phyloP scores from a whole-genome alignment of 2,888 invertebrate genomes.

The Stenolophus ochropezus region DNA sequence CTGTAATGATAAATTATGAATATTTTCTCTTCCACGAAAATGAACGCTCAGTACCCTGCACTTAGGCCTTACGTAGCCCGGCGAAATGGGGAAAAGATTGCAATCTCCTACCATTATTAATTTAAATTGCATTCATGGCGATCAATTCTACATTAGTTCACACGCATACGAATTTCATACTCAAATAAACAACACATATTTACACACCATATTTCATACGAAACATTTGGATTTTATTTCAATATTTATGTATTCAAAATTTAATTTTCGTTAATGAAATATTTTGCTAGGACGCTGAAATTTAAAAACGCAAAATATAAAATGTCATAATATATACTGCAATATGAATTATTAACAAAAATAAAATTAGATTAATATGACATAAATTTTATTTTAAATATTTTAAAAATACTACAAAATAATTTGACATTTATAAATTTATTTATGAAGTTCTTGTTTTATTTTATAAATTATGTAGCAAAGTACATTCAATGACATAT shows the following conservation, averaged over 20 bases:
- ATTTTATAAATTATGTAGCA: too few relatives aligned
- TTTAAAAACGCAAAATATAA: not conserved
- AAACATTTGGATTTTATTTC: not conserved
- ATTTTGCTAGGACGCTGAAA: not conserved
- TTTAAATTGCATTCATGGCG: constrained; percentile 49
- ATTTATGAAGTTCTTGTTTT: too few relatives aligned
- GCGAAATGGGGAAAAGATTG: constrained; percentile 51
- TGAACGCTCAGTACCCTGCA: constrained; percentile 30
- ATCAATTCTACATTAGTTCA: constrained; percentile 54
- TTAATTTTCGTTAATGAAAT: not conserved
- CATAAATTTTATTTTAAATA: not conserved
- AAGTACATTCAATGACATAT: too few relatives aligned
- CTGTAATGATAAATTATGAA: constrained; percentile 53
- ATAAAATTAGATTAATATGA: not conserved
- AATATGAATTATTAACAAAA: not conserved
- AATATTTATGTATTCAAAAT: not conserved
- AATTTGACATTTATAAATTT: too few relatives aligned
- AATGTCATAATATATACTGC: not conserved
- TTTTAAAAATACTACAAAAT: not conserved
- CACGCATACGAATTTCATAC: constrained; percentile 35
- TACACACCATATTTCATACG: too few relatives aligned
- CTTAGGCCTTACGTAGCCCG: constrained; percentile 29
- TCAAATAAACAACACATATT: constrained; percentile 28
- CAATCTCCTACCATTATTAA: constrained; percentile 46
- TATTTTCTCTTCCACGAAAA: constrained; percentile 53